Conservation (phyloP, 2,113 vertebrate genomes). For the Corythaeola cristata region DNA sequence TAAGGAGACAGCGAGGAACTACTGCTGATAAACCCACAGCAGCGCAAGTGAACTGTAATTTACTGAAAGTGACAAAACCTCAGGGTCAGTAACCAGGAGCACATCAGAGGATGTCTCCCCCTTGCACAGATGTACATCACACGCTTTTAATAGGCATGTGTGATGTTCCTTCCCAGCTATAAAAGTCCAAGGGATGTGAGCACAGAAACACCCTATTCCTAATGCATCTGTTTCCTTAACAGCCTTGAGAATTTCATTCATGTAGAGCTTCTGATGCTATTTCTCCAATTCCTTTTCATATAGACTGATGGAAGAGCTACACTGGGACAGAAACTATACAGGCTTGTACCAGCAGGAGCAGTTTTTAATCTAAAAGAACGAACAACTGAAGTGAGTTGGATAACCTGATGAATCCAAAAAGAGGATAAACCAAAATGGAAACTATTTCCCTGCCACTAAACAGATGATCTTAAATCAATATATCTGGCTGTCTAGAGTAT, state of each 20-base stretch:
- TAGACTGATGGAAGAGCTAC: not conserved
- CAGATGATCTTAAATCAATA: not conserved
- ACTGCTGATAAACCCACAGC: not conserved
- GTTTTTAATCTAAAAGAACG: not conserved
- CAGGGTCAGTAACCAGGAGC: not conserved
- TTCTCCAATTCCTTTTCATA: not conserved
- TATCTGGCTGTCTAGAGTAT: not conserved
- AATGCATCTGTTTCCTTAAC: not conserved
- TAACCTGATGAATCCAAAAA: not conserved
- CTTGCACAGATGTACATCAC: not conserved
- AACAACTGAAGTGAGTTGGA: not conserved
- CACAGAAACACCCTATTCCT: not conserved
- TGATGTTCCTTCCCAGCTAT: not conserved
- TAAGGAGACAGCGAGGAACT: not conserved
- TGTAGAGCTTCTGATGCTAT: not conserved
- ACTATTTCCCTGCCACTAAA: not conserved
- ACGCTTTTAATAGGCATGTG: not conserved
- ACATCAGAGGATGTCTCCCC: not conserved
- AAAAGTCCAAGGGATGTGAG: not conserved
- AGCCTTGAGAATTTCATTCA: not conserved
- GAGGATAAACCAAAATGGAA: not conserved
- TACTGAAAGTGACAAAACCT: not conserved
- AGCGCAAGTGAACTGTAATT: not conserved
- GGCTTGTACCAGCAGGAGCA: not conserved
- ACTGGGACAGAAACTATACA: not conserved